Percentiles rank a stretch among this genome's conserved stretches.
These are phyloP conservation scores for Gallinago media DNA, from an alignment of 2,113 vertebrate species.

Conservation along the genomic window DNA sequence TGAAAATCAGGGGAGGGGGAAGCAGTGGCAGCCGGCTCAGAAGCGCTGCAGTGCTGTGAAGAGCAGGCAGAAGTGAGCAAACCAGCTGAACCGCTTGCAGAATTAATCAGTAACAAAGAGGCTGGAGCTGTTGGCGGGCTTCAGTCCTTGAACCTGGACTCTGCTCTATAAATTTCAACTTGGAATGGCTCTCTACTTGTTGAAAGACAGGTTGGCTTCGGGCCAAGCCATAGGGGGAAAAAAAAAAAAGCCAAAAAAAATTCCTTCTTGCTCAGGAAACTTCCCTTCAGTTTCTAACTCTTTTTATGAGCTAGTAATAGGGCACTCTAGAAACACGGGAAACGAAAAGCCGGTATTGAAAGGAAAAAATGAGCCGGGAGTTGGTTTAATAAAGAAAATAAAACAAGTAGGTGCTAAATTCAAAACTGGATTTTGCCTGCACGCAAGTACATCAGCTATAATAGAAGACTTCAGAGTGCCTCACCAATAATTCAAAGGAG, in stretches of 20 bases:
- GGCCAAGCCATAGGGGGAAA: slow-evolving; percentile 57
- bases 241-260: background rate
- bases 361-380: slow-evolving; percentile 1
- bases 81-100: slow-evolving; percentile 72
- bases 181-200: slow-evolving; percentile 73
- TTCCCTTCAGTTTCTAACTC: slow-evolving; percentile 65
- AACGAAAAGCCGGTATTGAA: background rate
- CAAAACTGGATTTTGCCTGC: slow-evolving; percentile 35
- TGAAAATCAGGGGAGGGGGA: background rate
- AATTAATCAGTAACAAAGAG: slow-evolving; percentile 79
- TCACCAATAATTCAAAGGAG: slow-evolving; percentile 48
- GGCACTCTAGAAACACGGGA: background rate
- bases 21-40: background rate
- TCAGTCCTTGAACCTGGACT: slow-evolving; percentile 84
- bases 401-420: slow-evolving; percentile 61
- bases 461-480: background rate
- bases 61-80: slow-evolving; percentile 53
- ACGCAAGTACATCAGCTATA: background rate
- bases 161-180: slow-evolving; percentile 81
- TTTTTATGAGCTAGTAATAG: slow-evolving; percentile 73
- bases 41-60: background rate
- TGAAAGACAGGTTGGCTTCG: slow-evolving; percentile 72
- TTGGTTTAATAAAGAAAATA: slow-evolving; percentile 46
- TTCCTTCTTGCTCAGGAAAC: slow-evolving; percentile 69
- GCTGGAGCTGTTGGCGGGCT: slow-evolving; percentile 70